These are phyloP conservation scores for Anguilla anguilla DNA, from an alignment of 2,797 vertebrate species.

Conservation along the genomic window DNA sequence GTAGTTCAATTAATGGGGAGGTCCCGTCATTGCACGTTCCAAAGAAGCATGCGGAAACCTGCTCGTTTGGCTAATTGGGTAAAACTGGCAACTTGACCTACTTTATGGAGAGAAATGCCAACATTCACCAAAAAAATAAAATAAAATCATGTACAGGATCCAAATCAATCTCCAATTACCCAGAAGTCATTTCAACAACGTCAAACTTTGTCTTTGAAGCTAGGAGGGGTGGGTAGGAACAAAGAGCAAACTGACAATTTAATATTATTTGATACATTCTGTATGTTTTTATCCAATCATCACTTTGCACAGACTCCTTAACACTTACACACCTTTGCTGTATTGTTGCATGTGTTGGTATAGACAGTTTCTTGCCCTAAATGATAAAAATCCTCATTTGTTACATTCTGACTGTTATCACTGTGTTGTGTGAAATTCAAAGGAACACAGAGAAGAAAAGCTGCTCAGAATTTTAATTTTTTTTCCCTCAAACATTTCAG, in stretches of 20 bases:
- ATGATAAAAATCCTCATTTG: neutral
- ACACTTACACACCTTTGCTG: neutral
- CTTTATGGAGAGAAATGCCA: no score
- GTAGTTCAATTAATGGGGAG: no score
- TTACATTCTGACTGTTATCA: neutral
- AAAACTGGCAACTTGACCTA: no score
- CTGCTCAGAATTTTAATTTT: neutral
- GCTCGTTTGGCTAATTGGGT: no score
- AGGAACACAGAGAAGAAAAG: neutral
- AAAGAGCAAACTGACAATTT: neutral
- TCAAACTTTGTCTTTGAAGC: neutral
- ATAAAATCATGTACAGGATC: no score
- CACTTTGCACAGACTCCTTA: no score
- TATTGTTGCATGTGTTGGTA: neutral
- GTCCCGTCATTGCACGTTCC: no score
- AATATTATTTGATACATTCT: neutral
- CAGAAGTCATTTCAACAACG: neutral
- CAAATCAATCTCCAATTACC: neutral
- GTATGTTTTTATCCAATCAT: no score
- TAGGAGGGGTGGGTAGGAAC: neutral
- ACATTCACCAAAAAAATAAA: no score
- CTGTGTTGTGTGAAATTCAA: neutral
- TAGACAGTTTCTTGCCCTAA: neutral
- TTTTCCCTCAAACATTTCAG: neutral
- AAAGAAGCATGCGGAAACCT: no score